Base-by-base conservation (phyloP, 2,797 vertebrate species). In the Nyctibius grandis region DNA sequence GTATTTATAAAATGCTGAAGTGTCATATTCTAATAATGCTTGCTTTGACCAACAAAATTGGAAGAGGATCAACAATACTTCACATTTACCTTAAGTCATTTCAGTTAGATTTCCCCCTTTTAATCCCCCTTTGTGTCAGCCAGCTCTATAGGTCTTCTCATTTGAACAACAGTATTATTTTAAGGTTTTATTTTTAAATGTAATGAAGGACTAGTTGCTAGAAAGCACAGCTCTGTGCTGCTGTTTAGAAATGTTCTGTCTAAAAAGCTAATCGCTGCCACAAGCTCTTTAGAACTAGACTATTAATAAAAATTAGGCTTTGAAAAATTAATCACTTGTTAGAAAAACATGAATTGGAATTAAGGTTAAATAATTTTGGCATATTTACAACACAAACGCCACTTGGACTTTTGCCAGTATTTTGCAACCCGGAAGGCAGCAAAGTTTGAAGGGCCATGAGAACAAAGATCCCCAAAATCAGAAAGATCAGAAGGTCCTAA, bases 1-100 rank as follows among this genome's bases (percentile, higher is more conserved):
- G 14, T 69, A 76, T 22, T 73, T 70, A 51, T 57, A 64, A 96
- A 93, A 93, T 86, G 64, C 80, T 44, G 28, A 74, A 40, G 61
- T 77, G 14, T 76, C 44, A 59, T 53, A 56, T 44, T 85, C 47
- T 56, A 68, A 8, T 47, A 83, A 73, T 11, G 22, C 64, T 88
- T 91, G 75, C 69, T 91, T 89, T 93, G 78, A 94, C 79, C 69
- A 94, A 89, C 45, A 91, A 31, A 88, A 80, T 12, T 60, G 34
- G 74, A 88, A 73, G 15, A 60, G 29, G 31, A 76, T 45, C 31
- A 83, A 60, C 26, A 34, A 15, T 42, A 56, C 31, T 86, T 86
- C 51, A 77, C 11, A 33, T 42, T 80, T 74, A 81, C 45, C 77
- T 80, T 2, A 63, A 88, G 56, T 78, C 44, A 45, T 73, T 81